Base-by-base conservation (phyloP, 2,888 invertebrate species). In the Halocaridina rubra region DNA sequence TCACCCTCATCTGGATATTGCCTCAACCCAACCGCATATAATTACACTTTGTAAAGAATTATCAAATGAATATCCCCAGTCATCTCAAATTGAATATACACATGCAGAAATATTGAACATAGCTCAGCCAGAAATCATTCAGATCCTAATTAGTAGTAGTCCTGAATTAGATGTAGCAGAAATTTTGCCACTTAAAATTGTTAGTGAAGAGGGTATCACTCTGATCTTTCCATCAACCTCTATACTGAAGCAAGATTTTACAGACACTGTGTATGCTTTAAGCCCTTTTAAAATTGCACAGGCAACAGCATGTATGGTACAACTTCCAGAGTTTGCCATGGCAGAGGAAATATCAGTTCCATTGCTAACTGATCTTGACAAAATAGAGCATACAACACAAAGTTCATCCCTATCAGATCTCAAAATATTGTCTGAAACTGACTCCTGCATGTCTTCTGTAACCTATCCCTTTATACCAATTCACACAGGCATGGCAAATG, bases 381-480 rank as follows among this genome's bases (percentile, higher is more conserved):
- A 16, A 53, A 19, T 19, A 53, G 53, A 53, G 19, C 16, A 33
- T 22, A 39, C 46, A 39, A 39, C 19, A 74, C 39, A 74, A 74
- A 46, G 16, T 53, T 4, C 53, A 4, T n/a, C 16, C 16, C 16
- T 53, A 16, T 53, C 19, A 10, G 72, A 74, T 74, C n/a, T n/a
- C n/a, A n/a, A n/a, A n/a, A n/a, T n/a, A n/a, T n/a, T n/a, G n/a
- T n/a, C n/a, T n/a, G n/a, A n/a, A n/a, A n/a, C n/a, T n/a, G 72
- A 74, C 16, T 39, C 72, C 72, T 24, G 72, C 72, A 74, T 74
- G 46, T 46, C 61, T 61, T 61, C 77, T 77, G 32, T 77, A 77
- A 77, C 77, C 77, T 30, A 33, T 13, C 29, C 77, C 77, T 77
- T 61, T 77, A 24, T 77, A 59, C 77, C 77, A 77, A 30, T 24